Base-by-base conservation (phyloP, 2,113 vertebrate species). In the Bolborhynchus lineola region DNA sequence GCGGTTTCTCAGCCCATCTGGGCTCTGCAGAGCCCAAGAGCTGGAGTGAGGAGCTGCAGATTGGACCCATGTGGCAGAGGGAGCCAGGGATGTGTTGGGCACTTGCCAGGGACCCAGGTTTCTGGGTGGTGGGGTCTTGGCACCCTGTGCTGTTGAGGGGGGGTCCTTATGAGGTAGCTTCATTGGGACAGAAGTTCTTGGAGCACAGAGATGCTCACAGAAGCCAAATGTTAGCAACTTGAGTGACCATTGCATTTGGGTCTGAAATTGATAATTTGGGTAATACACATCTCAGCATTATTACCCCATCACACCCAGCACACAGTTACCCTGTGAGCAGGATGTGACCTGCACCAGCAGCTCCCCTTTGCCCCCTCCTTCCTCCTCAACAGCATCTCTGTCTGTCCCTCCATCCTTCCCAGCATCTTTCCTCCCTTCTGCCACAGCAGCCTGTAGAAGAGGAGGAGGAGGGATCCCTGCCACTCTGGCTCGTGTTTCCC, bases 171-270 rank as follows among this genome's bases (percentile, higher is more conserved):
- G 21, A 46, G 35, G 11, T 18, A 26, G 8, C 41, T 65, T 21
- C 16, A 12, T 2, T 3, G 60, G 37, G 35, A 2, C 28, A 25
- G 44, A 65, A 5, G 25, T 7, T 70, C 60, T 46, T 3, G 2
- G 26, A 39, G 67, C 33, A 26, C 64, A 29, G 17, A 53, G 6
- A 4, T 24, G 49, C 50, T 82, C 50, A 35, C 13, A 5, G 9
- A 29, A 37, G n/a, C 3, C 4, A 1, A 6, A 63, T 68, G 47
- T 70, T 8, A 60, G 37, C 57, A 25, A 23, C 39, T 62, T 13
- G 15, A 6, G 29, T 16, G 16, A 78, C 10, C 15, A 3, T 6
- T 0, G 0, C 2, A 0, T 41, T 69, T 31, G 55, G 19, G 74
- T 17, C 35, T 35, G 28, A n/a, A 5, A 0, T 29, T 57, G 60